These are phyloP conservation scores for Dipodomys spectabilis DNA, from an alignment of 2,113 vertebrate genomes.

Conservation along the genomic window DNA sequence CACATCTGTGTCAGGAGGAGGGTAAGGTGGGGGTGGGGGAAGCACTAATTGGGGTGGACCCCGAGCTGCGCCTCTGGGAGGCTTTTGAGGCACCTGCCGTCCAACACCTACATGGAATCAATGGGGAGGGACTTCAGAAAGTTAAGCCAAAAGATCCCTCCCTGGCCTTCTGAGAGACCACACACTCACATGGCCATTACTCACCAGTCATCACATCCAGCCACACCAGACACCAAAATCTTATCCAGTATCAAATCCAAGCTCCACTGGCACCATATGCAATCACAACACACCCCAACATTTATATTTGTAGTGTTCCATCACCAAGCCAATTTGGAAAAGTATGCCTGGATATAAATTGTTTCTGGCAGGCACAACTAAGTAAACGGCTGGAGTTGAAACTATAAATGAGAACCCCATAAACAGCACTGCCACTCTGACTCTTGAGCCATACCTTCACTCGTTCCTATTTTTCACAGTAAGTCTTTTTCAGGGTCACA, in stretches of 20 bases:
- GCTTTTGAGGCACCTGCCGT: slow-evolving; percentile 89
- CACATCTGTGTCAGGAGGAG: slow-evolving; percentile 86
- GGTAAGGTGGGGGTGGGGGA: slow-evolving; percentile 89
- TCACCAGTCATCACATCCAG: not conserved
- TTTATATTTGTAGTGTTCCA: rapidly evolving
- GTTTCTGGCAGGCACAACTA: not conserved
- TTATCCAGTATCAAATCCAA: rapidly evolving
- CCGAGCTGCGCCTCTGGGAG: slow-evolving; percentile 86
- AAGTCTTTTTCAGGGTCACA: not conserved
- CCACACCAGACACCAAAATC: not conserved
- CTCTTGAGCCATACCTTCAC: too few species aligned
- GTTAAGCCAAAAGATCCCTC: not conserved
- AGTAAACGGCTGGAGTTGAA: not conserved
- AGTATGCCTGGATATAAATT: not conserved
- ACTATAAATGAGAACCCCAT: not conserved
- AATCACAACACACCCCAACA: rapidly evolving
- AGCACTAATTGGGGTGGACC: slow-evolving; percentile 87
- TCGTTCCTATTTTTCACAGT: rapidly evolving
- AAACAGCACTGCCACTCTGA: too few species aligned
- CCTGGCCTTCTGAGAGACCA: not conserved
- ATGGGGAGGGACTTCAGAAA: slow-evolving; percentile 81
- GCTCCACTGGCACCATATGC: rapidly evolving
- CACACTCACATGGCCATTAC: rapidly evolving
- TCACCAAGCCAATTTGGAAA: rapidly evolving
- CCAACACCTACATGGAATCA: slow-evolving; percentile 89